phyloP scores from a whole-genome alignment of 2,888 invertebrate species.

The Glaucopsyche alexis region DNA sequence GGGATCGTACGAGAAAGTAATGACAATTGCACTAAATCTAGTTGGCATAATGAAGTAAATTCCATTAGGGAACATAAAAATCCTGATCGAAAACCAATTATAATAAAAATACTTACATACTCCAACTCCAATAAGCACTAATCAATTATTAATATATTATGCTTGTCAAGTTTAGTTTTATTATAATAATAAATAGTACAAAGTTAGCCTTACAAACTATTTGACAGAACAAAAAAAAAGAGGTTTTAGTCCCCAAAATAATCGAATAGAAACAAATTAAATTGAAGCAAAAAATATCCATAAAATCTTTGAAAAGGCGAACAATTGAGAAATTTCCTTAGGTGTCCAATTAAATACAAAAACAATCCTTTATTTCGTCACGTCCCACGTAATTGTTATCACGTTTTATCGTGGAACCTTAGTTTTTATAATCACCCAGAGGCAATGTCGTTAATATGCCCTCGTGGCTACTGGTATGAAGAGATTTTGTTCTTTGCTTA shows the following conservation, averaged over 20 bases:
- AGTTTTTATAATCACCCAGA: conserved; percentile 1
- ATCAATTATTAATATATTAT: not conserved
- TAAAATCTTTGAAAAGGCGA: not conserved
- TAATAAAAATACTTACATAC: conserved; percentile 12
- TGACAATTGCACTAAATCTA: conserved; percentile 61
- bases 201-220: not conserved
- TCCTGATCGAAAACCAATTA: not conserved
- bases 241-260: not conserved
- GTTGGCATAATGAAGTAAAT: conserved; percentile 33
- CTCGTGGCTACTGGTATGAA: not conserved
- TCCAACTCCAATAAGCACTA: not conserved
- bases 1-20: conserved; percentile 76
- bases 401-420: conserved; percentile 19
- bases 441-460: conserved; percentile 1
- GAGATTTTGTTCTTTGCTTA: not conserved
- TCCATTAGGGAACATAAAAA: conserved; percentile 10
- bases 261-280: not conserved
- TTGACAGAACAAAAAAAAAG: not conserved
- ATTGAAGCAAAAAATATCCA: not conserved
- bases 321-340: conserved; percentile 2
- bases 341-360: conserved; percentile 7
- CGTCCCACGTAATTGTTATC: conserved; percentile 19
- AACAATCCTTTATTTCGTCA: conserved; percentile 20
- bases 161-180: not conserved
- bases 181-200: not conserved